Percentiles rank a stretch among this genome's conserved stretches.
These are phyloP conservation scores for Chionodraco myersi DNA, from an alignment of 2,113 vertebrate species.

Conservation along the genomic window DNA sequence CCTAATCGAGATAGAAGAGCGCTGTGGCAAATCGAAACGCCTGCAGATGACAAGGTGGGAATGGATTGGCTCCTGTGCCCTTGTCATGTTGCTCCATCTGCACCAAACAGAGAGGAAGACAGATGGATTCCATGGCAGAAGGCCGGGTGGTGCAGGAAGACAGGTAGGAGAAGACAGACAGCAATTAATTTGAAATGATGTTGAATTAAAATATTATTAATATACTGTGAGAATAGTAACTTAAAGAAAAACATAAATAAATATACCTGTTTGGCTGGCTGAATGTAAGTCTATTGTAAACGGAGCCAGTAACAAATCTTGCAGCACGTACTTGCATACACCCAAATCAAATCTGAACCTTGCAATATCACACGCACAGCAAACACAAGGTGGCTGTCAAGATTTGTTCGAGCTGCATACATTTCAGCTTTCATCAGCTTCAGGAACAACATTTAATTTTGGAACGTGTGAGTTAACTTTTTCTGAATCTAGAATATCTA, in stretches of 20 bases:
- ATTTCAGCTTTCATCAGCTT: conserved; percentile 1
- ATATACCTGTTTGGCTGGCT: conserved; percentile 1
- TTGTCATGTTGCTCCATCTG: conserved; percentile 78
- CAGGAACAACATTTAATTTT: neutral
- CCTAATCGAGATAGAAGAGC: conserved; percentile 87
- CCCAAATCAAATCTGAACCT: neutral
- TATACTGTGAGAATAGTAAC: neutral
- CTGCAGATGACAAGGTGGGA: conserved; percentile 80
- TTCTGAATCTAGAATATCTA: neutral
- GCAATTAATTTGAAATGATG: neutral
- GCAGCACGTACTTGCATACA: neutral
- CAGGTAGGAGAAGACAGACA: conserved; percentile 33
- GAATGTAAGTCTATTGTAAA: conserved; percentile 4
- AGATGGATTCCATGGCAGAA: conserved; percentile 64
- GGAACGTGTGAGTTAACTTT: neutral
- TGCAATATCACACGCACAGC: neutral
- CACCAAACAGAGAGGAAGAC: conserved; percentile 67
- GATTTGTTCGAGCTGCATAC: neutral
- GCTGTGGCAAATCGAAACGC: conserved; percentile 76
- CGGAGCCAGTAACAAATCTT: neutral
- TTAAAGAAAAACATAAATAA: neutral
- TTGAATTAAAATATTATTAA: conserved; percentile 5
- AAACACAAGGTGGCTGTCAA: neutral
- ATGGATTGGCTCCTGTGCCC: conserved; percentile 78
- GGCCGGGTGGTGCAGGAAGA: conserved; percentile 40